phyloP scores from a whole-genome alignment of 2,113 vertebrate species.

The Halichoerus grypus region DNA sequence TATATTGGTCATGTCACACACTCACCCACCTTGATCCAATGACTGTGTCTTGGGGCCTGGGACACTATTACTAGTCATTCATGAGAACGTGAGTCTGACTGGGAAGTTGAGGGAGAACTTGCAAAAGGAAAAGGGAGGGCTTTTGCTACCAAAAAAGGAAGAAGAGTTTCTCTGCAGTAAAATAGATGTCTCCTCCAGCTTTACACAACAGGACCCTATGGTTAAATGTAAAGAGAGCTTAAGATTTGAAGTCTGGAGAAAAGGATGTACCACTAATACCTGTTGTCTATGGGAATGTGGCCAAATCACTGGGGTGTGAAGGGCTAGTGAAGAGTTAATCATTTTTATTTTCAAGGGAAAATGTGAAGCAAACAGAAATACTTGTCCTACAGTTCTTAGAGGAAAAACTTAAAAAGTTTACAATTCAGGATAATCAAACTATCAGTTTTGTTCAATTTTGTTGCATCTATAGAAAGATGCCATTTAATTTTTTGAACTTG shows the following conservation, averaged over 20 bases:
- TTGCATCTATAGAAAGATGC: neutral
- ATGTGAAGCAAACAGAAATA: neutral
- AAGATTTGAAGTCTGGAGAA: neutral
- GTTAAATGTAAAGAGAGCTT: neutral
- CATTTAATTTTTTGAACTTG: neutral
- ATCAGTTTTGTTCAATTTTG: neutral
- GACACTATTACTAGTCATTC: neutral
- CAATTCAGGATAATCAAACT: neutral
- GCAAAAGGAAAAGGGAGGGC: neutral
- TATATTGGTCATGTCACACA: neutral
- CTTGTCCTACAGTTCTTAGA: neutral
- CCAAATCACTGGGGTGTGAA: neutral
- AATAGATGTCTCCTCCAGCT: neutral
- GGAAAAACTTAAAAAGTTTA: neutral
- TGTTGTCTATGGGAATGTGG: neutral
- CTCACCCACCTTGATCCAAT: neutral
- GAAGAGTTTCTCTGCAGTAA: neutral
- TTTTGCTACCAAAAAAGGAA: neutral
- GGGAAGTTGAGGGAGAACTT: neutral
- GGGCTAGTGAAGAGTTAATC: neutral
- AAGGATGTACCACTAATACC: neutral
- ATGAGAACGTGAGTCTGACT: neutral
- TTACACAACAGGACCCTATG: neutral
- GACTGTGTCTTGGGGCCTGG: neutral
- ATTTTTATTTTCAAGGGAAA: neutral